These are phyloP conservation scores for Nomada flava DNA, from an alignment of 2,888 invertebrate genomes.

Conservation along the genomic window DNA sequence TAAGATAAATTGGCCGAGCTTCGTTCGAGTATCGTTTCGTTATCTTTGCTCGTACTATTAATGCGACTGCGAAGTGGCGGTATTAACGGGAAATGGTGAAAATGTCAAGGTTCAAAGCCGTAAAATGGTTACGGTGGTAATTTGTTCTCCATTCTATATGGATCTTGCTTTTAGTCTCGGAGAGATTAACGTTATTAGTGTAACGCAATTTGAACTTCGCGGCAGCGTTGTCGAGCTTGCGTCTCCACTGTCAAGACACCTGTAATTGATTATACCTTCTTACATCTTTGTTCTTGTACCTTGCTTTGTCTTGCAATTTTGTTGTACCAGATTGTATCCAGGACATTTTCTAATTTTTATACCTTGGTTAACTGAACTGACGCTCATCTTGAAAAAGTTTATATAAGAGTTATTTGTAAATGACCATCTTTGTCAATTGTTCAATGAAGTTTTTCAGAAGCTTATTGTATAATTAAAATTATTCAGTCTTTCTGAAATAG, in stretches of 20 bases:
- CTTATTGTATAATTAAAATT: too few relatives aligned
- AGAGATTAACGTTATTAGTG: neutral
- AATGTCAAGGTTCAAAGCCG: constrained; percentile 14
- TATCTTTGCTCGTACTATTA: constrained; percentile 44
- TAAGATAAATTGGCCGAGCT: constrained; percentile 45
- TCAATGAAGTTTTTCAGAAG: too few relatives aligned
- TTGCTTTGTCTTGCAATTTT: neutral
- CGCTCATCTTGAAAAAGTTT: too few relatives aligned
- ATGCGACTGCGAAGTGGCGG: constrained; percentile 50
- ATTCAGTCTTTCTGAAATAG: too few relatives aligned
- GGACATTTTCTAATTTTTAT: neutral
- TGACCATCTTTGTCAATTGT: too few relatives aligned
- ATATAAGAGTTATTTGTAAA: too few relatives aligned
- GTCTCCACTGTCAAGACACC: neutral
- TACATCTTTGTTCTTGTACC: too few relatives aligned
- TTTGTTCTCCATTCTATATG: neutral
- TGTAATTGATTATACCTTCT: neutral
- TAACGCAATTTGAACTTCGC: neutral
- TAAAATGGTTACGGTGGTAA: constrained; percentile 13
- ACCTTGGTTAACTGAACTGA: too few relatives aligned
- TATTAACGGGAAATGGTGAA: constrained; percentile 32
- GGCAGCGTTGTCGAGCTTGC: neutral
- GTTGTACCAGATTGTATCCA: neutral
- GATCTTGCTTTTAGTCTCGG: neutral
- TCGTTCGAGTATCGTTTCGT: constrained; percentile 31